These are phyloP conservation scores for Distichodus sexfasciatus DNA, from an alignment of 2,797 vertebrate species.

Conservation along the genomic window DNA sequence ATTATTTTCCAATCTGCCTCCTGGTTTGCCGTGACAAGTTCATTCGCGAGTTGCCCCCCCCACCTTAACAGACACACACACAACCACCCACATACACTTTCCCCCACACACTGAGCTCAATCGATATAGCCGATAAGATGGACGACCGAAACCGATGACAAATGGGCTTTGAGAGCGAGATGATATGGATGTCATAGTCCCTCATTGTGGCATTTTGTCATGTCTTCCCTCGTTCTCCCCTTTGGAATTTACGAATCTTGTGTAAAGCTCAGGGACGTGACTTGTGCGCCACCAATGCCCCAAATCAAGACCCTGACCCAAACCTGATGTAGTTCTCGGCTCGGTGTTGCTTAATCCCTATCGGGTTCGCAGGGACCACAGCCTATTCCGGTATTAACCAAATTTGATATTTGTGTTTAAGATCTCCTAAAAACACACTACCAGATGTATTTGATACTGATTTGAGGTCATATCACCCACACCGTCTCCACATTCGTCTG, in stretches of 20 bases:
- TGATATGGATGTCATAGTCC: slow-evolving; percentile 47
- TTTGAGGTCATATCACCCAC: slow-evolving; percentile 6
- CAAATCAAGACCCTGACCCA: too few species aligned
- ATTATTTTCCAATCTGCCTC: slow-evolving; percentile 75
- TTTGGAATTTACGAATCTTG: slow-evolving; percentile 1
- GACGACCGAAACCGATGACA: slow-evolving; percentile 43
- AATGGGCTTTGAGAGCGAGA: slow-evolving; percentile 48
- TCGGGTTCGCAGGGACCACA: too few species aligned
- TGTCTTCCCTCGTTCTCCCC: slow-evolving; percentile 12
- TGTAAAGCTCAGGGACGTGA: background rate
- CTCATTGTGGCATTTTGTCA: slow-evolving; percentile 37
- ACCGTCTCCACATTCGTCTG: too few species aligned
- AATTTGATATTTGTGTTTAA: too few species aligned
- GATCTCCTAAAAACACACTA: too few species aligned
- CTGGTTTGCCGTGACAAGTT: slow-evolving; percentile 75
- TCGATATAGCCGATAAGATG: slow-evolving; percentile 72
- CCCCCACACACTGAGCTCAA: too few species aligned
- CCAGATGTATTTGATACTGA: background rate
- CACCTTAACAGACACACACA: background rate
- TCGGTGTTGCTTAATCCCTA: too few species aligned
- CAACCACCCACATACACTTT: slow-evolving; percentile 59
- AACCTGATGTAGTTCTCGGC: too few species aligned
- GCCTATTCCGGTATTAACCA: too few species aligned
- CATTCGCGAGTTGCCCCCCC: slow-evolving; percentile 56
- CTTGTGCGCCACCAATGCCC: too few species aligned